Percentiles rank a stretch among this genome's conserved stretches.
phyloP scores from a whole-genome alignment of 2,113 vertebrate species.

The Grammomys surdaster region DNA sequence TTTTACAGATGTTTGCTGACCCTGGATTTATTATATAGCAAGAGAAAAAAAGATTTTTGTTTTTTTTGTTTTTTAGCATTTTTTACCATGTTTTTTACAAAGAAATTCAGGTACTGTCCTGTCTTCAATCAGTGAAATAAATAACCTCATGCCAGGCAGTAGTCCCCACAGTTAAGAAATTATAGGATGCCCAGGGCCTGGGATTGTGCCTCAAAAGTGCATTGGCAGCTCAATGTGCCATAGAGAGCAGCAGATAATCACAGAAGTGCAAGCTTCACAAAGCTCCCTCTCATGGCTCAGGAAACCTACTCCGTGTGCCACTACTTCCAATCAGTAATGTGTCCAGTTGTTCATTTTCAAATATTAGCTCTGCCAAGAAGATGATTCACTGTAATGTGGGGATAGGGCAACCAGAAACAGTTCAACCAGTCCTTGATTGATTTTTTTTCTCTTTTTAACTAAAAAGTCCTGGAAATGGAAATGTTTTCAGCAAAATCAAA shows the following conservation, averaged over 20 bases:
- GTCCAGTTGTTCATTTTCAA: conserved; percentile 62
- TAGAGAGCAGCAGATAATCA: conserved; percentile 69
- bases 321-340: conserved; percentile 49
- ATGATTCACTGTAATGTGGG: conserved; percentile 73
- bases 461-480: conserved; percentile 63
- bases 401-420: background rate
- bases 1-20: background rate
- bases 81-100: background rate
- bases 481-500: conserved; percentile 65
- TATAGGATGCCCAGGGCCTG: background rate
- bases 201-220: conserved; percentile 9
- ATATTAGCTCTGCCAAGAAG: conserved; percentile 59
- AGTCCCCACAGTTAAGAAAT: conserved; percentile 54
- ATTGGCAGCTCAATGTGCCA: conserved; percentile 37
- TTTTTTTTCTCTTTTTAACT: conserved; percentile 27
- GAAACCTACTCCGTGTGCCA: background rate
- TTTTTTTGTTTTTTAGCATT: background rate
- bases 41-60: background rate
- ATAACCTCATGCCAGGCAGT: conserved; percentile 59
- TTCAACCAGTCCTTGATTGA: conserved; percentile 27
- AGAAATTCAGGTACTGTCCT: conserved; percentile 64
- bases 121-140: conserved; percentile 57
- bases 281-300: conserved; percentile 52
- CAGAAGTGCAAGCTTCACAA: conserved; percentile 9
- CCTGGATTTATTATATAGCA: background rate